Percentiles rank a stretch among this genome's conserved stretches.
Conservation (phyloP, 2,797 vertebrate genomes). For the Hyperoplus immaculatus region DNA sequence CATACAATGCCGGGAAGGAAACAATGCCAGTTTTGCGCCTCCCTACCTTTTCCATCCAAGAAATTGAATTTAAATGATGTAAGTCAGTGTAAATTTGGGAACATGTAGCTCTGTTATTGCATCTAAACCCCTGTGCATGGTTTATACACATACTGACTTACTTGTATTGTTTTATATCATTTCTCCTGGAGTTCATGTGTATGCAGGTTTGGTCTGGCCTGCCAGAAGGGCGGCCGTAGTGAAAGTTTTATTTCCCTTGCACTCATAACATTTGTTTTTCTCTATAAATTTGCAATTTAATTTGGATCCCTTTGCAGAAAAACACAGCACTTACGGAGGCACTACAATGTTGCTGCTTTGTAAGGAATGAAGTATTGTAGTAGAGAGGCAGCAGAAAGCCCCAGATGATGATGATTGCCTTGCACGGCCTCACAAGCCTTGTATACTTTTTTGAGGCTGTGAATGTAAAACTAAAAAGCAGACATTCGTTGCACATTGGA, state of each 20-base stretch:
- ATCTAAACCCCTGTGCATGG: slow-evolving; percentile 17
- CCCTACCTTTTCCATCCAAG: slow-evolving; percentile 11
- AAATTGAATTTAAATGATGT: slow-evolving; percentile 21
- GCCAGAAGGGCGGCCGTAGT: slow-evolving; percentile 51
- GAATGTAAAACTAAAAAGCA: slow-evolving; percentile 47
- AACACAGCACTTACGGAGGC: slow-evolving; percentile 41
- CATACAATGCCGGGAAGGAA: slow-evolving; percentile 10
- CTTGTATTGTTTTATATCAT: slow-evolving; percentile 49
- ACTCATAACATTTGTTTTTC: slow-evolving; percentile 67
- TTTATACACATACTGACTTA: slow-evolving; percentile 38
- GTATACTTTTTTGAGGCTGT: slow-evolving; percentile 5
- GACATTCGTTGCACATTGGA: slow-evolving; percentile 46
- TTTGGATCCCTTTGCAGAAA: slow-evolving; percentile 41
- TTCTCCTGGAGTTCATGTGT: slow-evolving; percentile 42
- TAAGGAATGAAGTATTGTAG: slow-evolving; percentile 40
- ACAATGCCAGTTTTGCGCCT: slow-evolving; percentile 8
- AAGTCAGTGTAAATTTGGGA: slow-evolving; percentile 30
- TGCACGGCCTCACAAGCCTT: slow-evolving; percentile 1
- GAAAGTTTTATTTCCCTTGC: slow-evolving; percentile 57
- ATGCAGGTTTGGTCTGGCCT: slow-evolving; percentile 43
- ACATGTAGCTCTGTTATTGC: slow-evolving; percentile 16
- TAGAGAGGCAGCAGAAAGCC: slow-evolving; percentile 1
- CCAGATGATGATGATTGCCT: neutral
- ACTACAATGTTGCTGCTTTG: slow-evolving; percentile 58
- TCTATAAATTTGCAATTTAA: slow-evolving; percentile 55